Evolutionary conservation across 2,113 vertebrate species (phyloP), one percentile per base, ranked within the genome.

Genomic region (Coryphaenoides rupestris): DNA sequence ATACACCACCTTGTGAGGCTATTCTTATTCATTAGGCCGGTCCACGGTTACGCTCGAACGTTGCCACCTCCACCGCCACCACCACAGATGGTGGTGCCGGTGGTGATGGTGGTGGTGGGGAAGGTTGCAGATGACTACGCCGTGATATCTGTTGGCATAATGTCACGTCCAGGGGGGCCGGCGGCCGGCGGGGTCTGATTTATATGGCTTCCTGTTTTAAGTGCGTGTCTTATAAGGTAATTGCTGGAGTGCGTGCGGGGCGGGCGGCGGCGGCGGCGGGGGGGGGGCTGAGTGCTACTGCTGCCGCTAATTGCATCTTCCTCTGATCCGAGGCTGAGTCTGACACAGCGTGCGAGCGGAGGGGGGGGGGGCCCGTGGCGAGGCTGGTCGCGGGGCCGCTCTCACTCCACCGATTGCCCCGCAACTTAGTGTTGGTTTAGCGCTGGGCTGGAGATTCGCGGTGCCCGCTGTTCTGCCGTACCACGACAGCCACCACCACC

Each of bases 181-280:
- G 67, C 57, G 60, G 81, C 73, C 83, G 82, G 82, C 74, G 24
- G 81, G 81, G 86, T 55, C 77, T 84, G 79, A 78, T 86, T 84
- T 83, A 84, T 82, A 74, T 70, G 56, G 49, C 68, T 69, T 73
- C 77, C 62, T 69, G 70, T 81, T 87, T 56, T 88, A 83, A 90
- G 80, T 83, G 84, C 81, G 74, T 83, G 83, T 87, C 82, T 90
- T 87, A 45, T 45, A 86, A 87, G 87, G 82, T 90, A 89, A 89
- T 88, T 87, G 86, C 74, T 66, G 80, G 81, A 70, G 60, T 19
- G 72, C 67, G 62, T 72, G 84, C 62, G 75, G 83, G 68, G 65
- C n/a, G 47, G 70, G 63, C 70, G 66, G 73, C 82, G 62, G 75
- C 82, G 68, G 65, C 69, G 64, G 72, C 81, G 68, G 77, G 83